Percentiles rank a stretch among this genome's conserved stretches.
phyloP scores from a whole-genome alignment of 1,140 invertebrate species.

The Hypsibius dujardini region DNA sequence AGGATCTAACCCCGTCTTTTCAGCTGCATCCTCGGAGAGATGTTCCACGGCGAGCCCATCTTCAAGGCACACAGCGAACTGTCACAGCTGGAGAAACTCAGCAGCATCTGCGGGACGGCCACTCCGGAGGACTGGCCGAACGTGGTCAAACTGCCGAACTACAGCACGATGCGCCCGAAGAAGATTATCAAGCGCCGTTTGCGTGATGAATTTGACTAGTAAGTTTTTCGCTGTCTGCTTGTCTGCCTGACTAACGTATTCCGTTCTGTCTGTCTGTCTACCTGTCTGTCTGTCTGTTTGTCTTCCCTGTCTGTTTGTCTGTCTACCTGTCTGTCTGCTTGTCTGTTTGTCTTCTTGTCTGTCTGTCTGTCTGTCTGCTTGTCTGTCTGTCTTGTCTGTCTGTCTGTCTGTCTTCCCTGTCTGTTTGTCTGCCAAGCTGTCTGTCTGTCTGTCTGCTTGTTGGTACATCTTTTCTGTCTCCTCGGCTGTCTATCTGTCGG shows the following conservation, averaged over 20 bases:
- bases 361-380: no score
- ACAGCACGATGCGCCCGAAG: conserved; percentile 77
- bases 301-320: not conserved
- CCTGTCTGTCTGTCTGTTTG: conserved; percentile 13
- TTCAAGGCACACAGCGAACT: conserved; percentile 89
- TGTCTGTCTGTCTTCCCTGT: no score
- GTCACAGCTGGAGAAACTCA: conserved; percentile 84
- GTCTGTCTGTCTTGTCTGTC: no score
- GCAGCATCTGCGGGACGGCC: conserved; percentile 81
- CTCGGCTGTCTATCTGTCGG: no score
- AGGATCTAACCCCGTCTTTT: conserved; percentile 9
- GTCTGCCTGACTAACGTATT: not conserved
- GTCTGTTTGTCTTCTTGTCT: no score
- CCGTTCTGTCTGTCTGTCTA: conserved; percentile 22
- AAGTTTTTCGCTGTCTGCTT: conserved; percentile 25
- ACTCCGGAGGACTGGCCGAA: conserved; percentile 92
- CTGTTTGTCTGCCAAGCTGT: no score
- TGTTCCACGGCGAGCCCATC: conserved; percentile 86
- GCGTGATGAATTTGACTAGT: conserved; percentile 73
- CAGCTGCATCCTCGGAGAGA: conserved; percentile 86
- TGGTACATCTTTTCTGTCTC: no score
- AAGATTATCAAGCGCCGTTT: conserved; percentile 67
- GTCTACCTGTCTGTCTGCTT: no score
- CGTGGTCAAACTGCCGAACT: conserved; percentile 80
- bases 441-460: no score